phyloP scores from a whole-genome alignment of 2,888 invertebrate genomes.

The Lasioglossum lativentre region DNA sequence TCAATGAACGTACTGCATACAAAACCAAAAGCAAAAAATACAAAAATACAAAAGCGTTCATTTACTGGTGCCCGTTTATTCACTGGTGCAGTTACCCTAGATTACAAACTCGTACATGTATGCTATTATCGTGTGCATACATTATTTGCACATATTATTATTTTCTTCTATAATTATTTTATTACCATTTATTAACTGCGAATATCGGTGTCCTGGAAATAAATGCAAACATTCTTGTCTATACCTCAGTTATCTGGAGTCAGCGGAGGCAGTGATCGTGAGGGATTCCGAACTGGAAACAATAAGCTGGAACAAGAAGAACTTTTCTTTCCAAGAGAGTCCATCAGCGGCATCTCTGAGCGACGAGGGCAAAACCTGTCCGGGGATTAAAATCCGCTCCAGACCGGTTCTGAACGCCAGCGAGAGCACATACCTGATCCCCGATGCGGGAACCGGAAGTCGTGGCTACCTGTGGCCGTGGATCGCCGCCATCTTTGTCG shows the following conservation, averaged over 20 bases:
- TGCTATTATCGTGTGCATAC: too few species aligned
- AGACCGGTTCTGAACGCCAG: slow-evolving; percentile 68
- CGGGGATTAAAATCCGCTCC: slow-evolving; percentile 75
- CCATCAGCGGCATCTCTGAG: slow-evolving; percentile 39
- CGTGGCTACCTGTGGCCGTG: slow-evolving; percentile 88
- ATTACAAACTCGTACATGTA: too few species aligned
- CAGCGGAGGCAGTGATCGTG: slow-evolving; percentile 42
- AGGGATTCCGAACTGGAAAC: slow-evolving; percentile 42
- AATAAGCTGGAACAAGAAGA: slow-evolving; percentile 33
- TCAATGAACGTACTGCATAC: too few species aligned
- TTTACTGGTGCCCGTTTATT: too few species aligned
- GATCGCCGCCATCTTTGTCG: slow-evolving; percentile 90
- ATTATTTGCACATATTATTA: too few species aligned
- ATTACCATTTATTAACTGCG: too few species aligned
- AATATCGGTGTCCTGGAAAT: too few species aligned
- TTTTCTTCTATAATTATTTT: too few species aligned
- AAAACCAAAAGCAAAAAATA: too few species aligned
- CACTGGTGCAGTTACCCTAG: too few species aligned
- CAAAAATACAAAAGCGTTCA: too few species aligned
- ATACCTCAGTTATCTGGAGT: slow-evolving; percentile 41
- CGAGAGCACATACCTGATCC: slow-evolving; percentile 53
- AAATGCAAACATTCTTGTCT: too few species aligned
- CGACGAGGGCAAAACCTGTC: slow-evolving; percentile 64
- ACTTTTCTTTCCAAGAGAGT: slow-evolving; percentile 46
- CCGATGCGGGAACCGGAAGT: slow-evolving; percentile 62